Evolutionary conservation across 2,797 vertebrate species (phyloP).

Genomic region (Astyanax mexicanus): DNA sequence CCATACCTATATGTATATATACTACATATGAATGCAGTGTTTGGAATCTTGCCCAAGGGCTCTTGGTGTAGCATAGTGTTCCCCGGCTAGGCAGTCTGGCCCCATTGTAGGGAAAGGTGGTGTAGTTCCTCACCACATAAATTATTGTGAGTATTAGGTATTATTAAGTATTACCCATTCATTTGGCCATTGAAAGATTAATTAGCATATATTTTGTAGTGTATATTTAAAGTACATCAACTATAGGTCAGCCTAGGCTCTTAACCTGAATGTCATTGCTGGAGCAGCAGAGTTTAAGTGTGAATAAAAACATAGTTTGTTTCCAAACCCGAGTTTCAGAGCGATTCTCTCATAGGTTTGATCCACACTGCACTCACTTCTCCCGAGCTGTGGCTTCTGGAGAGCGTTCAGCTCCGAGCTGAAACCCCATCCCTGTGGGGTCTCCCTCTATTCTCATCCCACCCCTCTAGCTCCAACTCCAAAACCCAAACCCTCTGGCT

Average conservation of each 20-base stretch:
- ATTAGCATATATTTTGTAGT: background rate
- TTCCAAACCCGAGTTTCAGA: background rate
- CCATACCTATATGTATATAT: too few relatives aligned
- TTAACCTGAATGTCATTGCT: background rate
- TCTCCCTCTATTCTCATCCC: constrained; percentile 60
- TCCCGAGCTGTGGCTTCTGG: constrained; percentile 58
- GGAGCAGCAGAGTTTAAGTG: background rate
- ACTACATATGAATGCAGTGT: too few relatives aligned
- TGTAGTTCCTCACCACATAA: too few relatives aligned
- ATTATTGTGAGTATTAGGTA: too few relatives aligned
- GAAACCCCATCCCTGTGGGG: constrained; percentile 57
- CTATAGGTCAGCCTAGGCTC: background rate
- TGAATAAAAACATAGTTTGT: background rate
- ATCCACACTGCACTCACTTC: background rate
- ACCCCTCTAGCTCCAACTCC: constrained; percentile 58
- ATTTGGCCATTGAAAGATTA: too few relatives aligned
- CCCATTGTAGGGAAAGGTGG: too few relatives aligned
- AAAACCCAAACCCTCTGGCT: constrained; percentile 69
- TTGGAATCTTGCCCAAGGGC: too few relatives aligned
- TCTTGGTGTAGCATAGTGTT: too few relatives aligned
- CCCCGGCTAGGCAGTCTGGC: too few relatives aligned
- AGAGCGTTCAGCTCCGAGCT: constrained; percentile 61
- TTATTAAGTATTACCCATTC: background rate
- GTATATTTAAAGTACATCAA: background rate
- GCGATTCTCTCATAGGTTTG: constrained; percentile 44